Evolutionary conservation across 1,140 invertebrate genomes (phyloP), one percentile per base, ranked within the genome.

Genomic region (Caenorhabditis latens): DNA sequence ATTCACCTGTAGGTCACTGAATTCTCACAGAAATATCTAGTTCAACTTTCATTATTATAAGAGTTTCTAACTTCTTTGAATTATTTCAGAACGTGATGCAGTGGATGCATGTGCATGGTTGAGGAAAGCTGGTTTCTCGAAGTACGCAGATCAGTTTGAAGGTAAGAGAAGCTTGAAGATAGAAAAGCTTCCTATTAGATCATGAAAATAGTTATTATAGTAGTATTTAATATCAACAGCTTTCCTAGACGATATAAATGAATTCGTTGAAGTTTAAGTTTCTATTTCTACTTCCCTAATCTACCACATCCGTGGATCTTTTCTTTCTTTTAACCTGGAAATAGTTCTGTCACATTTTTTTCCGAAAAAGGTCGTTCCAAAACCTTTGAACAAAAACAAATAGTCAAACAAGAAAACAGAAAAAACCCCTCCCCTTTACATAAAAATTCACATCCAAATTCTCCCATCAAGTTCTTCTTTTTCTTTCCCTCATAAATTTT

Each of bases 101-200:
- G 19, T 75, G 8, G 67, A 88, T 55, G 48, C 83, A 4, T 88
- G 87, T 82, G n/a, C 55, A 14, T 88, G 87, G 87, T 58, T 88
- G 65, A 67, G 84, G 21, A 61, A 84, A 55, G 87, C 87, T 14
- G 87, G 87, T 14, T 88, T 88, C 46, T 84, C 87, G n/a, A 85
- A 88, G 40, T 88, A 88, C 87, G 87, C 84, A 13, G 61, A 88
- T 19, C 67, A 84, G 53, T 88, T 87, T 65, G 83, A 88, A 79
- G 87, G 87, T 88, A 24, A 61, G 50, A 40, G 8, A 42, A 65
- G 40, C 14, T 42, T 65, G n/a, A 58, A 21, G n/a, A 58, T 4
- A 58, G 9, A 16, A 53, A 32, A 32, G 32, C 5, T 53, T 53
- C 5, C 50, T 11, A 53, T 11, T 11, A 53, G 57, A 19, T 58